phyloP scores from a whole-genome alignment of 35 echinoderm and acorn worm species.

The Apostichopus californicus region DNA sequence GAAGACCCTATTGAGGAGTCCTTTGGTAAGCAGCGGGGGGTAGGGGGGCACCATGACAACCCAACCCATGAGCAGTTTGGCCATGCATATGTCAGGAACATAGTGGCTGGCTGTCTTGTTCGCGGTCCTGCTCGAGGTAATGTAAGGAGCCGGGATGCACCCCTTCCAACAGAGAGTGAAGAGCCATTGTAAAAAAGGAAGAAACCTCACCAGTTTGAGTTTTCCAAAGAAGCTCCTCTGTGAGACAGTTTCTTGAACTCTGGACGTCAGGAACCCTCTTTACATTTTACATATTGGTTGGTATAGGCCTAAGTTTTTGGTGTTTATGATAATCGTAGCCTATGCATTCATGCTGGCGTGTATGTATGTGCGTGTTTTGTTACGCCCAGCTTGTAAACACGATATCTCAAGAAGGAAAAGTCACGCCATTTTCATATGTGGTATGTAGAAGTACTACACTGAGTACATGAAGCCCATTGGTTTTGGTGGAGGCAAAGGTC shows the following conservation, averaged over 20 bases:
- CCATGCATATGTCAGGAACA: background rate
- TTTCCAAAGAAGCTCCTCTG: background rate
- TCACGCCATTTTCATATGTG: too few species aligned
- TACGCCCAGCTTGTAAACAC: too few species aligned
- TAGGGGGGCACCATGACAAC: background rate
- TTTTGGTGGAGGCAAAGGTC: too few species aligned
- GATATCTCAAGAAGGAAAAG: too few species aligned
- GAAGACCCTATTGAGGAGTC: slow-evolving; percentile 54
- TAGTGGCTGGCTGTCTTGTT: background rate
- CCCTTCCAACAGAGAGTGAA: background rate
- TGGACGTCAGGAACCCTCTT: too few species aligned
- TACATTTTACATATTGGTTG: too few species aligned
- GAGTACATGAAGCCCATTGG: too few species aligned
- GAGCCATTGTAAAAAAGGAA: slow-evolving; percentile 20
- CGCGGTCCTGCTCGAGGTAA: background rate
- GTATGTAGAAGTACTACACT: too few species aligned
- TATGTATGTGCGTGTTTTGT: too few species aligned
- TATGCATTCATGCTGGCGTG: too few species aligned
- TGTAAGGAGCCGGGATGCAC: background rate
- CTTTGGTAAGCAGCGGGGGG: slow-evolving; percentile 34
- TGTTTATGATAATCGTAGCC: too few species aligned
- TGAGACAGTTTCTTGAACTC: background rate
- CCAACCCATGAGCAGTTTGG: background rate
- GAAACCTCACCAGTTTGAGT: background rate
- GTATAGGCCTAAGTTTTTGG: too few species aligned